Base-by-base conservation (phyloP, 1,140 invertebrate species). In the Mycetomoellerius zeteki region DNA sequence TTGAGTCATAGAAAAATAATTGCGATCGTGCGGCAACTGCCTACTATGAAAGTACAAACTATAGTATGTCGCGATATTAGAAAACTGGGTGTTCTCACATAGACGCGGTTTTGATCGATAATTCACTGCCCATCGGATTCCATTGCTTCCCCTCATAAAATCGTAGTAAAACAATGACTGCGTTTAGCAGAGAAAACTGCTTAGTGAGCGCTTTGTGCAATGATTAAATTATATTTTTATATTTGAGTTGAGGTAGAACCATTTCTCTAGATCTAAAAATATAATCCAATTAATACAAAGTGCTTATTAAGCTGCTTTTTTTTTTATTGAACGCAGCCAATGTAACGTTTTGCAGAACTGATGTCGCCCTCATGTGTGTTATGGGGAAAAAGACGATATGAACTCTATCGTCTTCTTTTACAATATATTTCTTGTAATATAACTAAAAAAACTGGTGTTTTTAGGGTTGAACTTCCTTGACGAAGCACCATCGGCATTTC, bases 41-140 rank as follows among this genome's bases (percentile, higher is more conserved):
- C 71, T 82, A 60, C 85, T 91, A 91, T 90, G 90, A 91, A 91
- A 91, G 87, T 91, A 91, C 89, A 91, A 91, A 91, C 87, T 91
- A 91, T 90, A 88, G 84, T 85, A 90, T 69, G 78, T 88, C 78
- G 37, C 56, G 73, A 85, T 84, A 60, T 84, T 90, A 85, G 85
- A 89, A 90, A 91, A 85, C 37, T 71, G 77, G 78, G 69, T 88
- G 89, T 91, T 84, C 69, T 82, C 71, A 82, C 60, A 90, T 30
- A 85, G 81, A 90, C 81, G 77, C 86, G 10, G 60, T 69, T 85
- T 87, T 37, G 54, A 37, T 72, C 50, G 64, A 71, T 24, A 24
- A 60, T 75, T 60, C 24, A 5, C 19, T 85, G n/a, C 7, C 10
- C 21, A n/a, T 60, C 16, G 5, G 2, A 47, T 73, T 19, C 73